Evolutionary conservation across 2,113 vertebrate species (phyloP).

Genomic region (Alectura lathami): DNA sequence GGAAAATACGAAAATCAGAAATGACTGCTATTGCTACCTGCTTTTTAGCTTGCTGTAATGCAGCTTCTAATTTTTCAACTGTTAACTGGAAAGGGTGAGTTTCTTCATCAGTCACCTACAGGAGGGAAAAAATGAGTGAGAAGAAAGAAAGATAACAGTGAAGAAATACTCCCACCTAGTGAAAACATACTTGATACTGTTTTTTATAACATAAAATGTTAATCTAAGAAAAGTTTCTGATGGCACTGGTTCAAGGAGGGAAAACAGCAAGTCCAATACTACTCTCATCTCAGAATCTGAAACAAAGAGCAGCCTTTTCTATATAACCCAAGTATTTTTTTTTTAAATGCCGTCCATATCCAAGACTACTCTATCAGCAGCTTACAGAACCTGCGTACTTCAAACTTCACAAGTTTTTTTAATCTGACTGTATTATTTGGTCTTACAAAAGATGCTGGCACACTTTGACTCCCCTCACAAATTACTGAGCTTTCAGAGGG

Average conservation of each 20-base stretch:
- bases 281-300: neutral
- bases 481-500: neutral
- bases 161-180: neutral
- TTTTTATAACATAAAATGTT: neutral
- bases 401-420: neutral
- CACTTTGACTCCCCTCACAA: neutral
- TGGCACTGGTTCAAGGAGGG: neutral
- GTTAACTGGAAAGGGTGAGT: slow-evolving; percentile 37
- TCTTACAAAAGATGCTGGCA: neutral
- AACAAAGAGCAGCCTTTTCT: neutral
- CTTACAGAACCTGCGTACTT: neutral
- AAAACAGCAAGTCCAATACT: neutral
- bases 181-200: neutral
- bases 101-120: slow-evolving; percentile 2
- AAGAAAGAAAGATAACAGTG: neutral
- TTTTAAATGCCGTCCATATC: neutral
- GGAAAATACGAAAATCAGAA: neutral
- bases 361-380: neutral
- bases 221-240: neutral
- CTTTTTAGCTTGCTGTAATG: neutral
- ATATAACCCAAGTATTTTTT: neutral
- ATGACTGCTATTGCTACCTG: neutral
- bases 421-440: neutral
- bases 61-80: slow-evolving; percentile 34
- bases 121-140: neutral